Evolutionary conservation across 2,113 vertebrate genomes (phyloP), one percentile per base, ranked within the genome.

Genomic region (Callipepla squamata): DNA sequence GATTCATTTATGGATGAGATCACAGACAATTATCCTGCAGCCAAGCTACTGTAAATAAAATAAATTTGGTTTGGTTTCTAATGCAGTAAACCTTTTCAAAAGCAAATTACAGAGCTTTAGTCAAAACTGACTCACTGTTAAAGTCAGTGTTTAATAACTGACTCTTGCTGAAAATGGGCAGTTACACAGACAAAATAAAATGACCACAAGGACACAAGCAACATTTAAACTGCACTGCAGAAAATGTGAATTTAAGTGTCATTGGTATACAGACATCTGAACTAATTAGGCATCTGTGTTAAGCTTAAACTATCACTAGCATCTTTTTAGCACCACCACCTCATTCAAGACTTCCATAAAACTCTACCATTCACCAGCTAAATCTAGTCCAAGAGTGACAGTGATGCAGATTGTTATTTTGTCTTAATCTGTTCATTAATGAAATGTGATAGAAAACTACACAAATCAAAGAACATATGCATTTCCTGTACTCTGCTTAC

Each of bases 101-200:
- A 87, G 92, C 74, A 93, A 93, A 96, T 85, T 85, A 89, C 16
- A 75, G 22, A 58, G 78, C 34, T 50, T 95, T 89, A 96, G 86
- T 89, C 80, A 95, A 77, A 96, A 96, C 18, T 91, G 74, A 85
- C 47, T 96, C 78, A 72, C 34, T 61, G 23, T 36, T 84, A 66
- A 84, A 92, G 44, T 63, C 38, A 19, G 3, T 67, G 40, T 69
- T 87, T 85, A 66, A 79, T 85, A 95, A 80, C 13, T 61, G 25
- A 77, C 21, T 92, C 53, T 53, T 86, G 57, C 34, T 55, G 38
- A 96, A 95, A 66, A 91, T 18, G 21, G 85, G n/a, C 38, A 92
- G 51, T 66, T 80, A 90, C 47, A 95, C 15, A 78, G 63, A 95
- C 92, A 58, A 85, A 95, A 55, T 51, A 91, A 85, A 79, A 82